phyloP scores from a whole-genome alignment of 2,888 invertebrate species.

The Netelia fuscicornis region DNA sequence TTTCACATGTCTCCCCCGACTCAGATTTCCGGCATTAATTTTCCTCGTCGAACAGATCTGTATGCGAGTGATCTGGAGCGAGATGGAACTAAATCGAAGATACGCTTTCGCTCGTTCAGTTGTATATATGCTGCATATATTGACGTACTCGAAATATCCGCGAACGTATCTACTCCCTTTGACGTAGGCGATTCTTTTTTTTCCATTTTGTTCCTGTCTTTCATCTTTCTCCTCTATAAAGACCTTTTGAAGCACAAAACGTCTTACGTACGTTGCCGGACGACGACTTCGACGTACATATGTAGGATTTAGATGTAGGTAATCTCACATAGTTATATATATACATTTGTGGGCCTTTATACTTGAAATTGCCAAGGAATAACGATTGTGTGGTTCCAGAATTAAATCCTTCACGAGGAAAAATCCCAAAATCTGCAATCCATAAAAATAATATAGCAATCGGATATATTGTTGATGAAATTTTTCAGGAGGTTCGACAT shows the following conservation, averaged over 20 bases:
- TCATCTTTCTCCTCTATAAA: neutral
- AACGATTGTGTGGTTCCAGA: no score
- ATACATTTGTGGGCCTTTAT: neutral
- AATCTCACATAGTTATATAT: neutral
- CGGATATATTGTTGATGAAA: no score
- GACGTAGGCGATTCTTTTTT: constrained; percentile 14
- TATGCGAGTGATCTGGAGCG: neutral
- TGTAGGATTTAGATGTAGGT: neutral
- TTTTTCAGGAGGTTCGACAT: no score
- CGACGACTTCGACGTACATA: neutral
- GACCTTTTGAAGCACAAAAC: constrained; percentile 18
- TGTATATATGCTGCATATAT: constrained; percentile 12
- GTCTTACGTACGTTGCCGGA: neutral
- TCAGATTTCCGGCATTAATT: constrained; percentile 67
- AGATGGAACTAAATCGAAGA: constrained; percentile 26
- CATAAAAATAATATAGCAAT: no score
- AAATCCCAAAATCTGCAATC: no score
- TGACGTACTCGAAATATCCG: constrained; percentile 30
- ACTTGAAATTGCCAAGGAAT: no score
- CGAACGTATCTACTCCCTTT: constrained; percentile 16
- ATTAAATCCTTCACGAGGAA: no score
- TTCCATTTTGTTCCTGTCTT: neutral
- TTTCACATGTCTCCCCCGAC: constrained; percentile 16
- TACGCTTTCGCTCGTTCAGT: constrained; percentile 2
- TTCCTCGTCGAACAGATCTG: constrained; percentile 20